These are phyloP conservation scores for Pterocles orientalis DNA, from an alignment of 2,113 vertebrate species.

Conservation along the genomic window DNA sequence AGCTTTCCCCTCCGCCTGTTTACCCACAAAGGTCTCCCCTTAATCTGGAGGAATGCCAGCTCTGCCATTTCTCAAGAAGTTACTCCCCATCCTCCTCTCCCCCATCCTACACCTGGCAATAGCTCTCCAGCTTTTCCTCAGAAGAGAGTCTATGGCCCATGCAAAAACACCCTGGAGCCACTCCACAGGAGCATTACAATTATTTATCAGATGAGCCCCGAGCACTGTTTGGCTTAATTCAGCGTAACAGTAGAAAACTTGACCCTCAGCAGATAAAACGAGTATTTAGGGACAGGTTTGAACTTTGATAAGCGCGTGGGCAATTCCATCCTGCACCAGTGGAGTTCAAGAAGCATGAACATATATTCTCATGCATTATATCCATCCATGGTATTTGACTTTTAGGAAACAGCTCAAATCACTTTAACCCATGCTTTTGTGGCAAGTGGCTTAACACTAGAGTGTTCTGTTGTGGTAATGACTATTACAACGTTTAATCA, in stretches of 20 bases:
- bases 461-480: neutral
- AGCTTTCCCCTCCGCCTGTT: neutral
- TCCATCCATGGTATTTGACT: neutral
- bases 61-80: neutral
- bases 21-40: neutral
- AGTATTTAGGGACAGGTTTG: neutral
- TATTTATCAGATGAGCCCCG: constrained; percentile 19
- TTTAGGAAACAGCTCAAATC: neutral
- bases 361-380: neutral
- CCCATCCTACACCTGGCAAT: neutral
- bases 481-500: neutral
- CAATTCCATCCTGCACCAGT: neutral
- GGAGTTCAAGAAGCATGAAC: neutral
- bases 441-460: neutral
- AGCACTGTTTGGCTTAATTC: neutral
- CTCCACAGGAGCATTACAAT: neutral
- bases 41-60: neutral
- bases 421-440: neutral
- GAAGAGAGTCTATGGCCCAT: neutral
- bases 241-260: neutral
- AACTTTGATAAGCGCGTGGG: neutral
- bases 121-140: neutral
- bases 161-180: neutral
- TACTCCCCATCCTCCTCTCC: neutral
- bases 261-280: neutral